Base-by-base conservation (phyloP, 1,140 invertebrate genomes). In the Halictus rubicundus region DNA sequence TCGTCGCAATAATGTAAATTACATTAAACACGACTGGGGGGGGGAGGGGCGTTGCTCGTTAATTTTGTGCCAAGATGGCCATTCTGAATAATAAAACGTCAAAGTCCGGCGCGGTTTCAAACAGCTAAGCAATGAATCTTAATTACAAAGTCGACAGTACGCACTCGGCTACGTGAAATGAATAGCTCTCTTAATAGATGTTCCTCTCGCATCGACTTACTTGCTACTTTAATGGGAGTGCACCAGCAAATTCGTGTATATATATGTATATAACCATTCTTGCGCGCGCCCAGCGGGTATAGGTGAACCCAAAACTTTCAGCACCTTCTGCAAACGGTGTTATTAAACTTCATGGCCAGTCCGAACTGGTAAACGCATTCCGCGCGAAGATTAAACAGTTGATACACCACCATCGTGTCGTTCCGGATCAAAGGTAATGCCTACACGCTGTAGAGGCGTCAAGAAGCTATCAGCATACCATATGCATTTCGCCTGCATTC, bases 301-400 rank as follows among this genome's bases (percentile, higher is more conserved):
- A 73, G 63, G 69, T 37, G 23, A 37, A 49, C 21, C 8, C 57
- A 27, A 8, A 85, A 85, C 75, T 86, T 85, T 82, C 66, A 23
- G 42, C 75, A 46, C 63, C 79, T 82, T 79, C 71, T 49, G 27
- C 71, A 54, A 66, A 46, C 76, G 21, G 68, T 77, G 80, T 86
- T 86, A 86, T 86, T 85, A 85, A 86, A 86, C 75, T 86, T 85
- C 59, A 19, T 49, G 19, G 10, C 64, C 68, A 68, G 64, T 46
- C 64, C 64, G 6, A 39, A 46, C 39, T 39, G 21, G 42, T 46
- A 46, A 66, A 23, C 64, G n/a, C 64, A 66, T 66, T 66, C 39
- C n/a, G 12, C 12, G 5, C 6, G n/a, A 66, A 42, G n/a, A 66
- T 39, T 66, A 49, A 66, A 66, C 39, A 66, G 3, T 66, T 66